Percentiles rank a stretch among this genome's conserved stretches.
Conservation (phyloP, 2,888 invertebrate genomes). For the Papilio elwesi region DNA sequence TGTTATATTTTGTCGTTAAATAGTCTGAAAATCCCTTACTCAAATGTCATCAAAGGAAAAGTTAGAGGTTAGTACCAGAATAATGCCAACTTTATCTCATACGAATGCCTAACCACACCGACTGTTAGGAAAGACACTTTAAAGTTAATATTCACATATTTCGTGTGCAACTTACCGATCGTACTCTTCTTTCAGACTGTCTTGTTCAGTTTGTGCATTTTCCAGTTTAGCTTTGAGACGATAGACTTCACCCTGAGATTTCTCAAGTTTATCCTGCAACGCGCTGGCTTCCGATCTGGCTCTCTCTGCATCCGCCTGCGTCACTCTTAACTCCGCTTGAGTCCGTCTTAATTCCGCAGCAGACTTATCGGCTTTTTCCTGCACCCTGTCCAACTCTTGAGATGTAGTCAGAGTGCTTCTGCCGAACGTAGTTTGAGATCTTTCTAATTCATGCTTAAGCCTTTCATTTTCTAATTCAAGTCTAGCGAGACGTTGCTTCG, state of each 20-base stretch:
- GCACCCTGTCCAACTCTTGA: constrained; percentile 92
- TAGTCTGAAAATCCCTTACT: not conserved
- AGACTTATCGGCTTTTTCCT: constrained; percentile 93
- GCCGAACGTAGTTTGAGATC: constrained; percentile 93
- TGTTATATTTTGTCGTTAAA: too few species aligned
- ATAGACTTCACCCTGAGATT: constrained; percentile 97
- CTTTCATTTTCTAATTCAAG: constrained; percentile 96
- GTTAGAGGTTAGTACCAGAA: too few species aligned
- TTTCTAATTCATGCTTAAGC: constrained; percentile 92
- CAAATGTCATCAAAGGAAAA: too few species aligned
- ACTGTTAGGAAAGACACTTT: too few species aligned
- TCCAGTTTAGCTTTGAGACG: constrained; percentile 96
- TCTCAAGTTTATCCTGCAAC: constrained; percentile 95
- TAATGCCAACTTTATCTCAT: too few species aligned
- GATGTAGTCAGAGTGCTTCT: constrained; percentile 92
- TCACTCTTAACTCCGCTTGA: constrained; percentile 95
- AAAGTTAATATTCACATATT: not conserved
- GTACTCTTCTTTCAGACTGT: constrained; percentile 95
- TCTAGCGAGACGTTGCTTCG: constrained; percentile 91
- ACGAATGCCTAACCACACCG: too few species aligned
- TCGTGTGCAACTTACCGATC: constrained; percentile 83
- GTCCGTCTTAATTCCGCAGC: constrained; percentile 93
- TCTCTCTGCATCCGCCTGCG: constrained; percentile 95
- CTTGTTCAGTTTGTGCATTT: constrained; percentile 97
- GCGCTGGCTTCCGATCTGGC: constrained; percentile 92